Evolutionary conservation across 2,888 invertebrate species (phyloP).

Genomic region (Pherbina coryleti): DNA sequence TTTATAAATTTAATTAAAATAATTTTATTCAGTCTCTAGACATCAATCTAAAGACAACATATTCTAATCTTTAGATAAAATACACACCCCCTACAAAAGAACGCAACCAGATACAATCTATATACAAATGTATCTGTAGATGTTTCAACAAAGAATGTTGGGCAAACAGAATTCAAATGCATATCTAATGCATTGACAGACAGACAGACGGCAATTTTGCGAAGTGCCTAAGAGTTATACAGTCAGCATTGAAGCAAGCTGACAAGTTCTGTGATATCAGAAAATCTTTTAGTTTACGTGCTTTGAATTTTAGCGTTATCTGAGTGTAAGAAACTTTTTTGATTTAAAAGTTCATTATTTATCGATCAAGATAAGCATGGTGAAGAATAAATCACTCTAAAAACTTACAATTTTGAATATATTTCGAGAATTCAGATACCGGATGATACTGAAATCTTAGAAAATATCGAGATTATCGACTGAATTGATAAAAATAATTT

Average conservation of each 20-base stretch:
- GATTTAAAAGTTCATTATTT: no score
- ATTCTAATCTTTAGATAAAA: neutral
- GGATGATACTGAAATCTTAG: no score
- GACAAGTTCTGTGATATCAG: neutral
- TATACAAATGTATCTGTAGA: neutral
- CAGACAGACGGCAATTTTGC: neutral
- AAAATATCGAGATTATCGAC: no score
- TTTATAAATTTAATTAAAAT: no score
- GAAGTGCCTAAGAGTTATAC: neutral
- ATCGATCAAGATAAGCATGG: no score
- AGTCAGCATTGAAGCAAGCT: neutral
- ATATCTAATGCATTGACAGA: neutral
- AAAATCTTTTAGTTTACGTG: neutral
- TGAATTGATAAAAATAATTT: no score
- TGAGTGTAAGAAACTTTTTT: no score
- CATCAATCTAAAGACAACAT: neutral
- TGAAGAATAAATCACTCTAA: no score
- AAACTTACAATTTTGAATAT: no score
- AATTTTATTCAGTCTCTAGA: neutral
- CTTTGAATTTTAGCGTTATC: neutral
- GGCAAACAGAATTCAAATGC: neutral
- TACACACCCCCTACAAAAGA: neutral
- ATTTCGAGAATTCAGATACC: no score
- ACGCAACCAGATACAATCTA: no score
- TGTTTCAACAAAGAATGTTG: slow-evolving; percentile 10